A percentile compares a stretch with the other conserved stretches of the same genome.
These are phyloP conservation scores for Mellivora capensis DNA, from an alignment of 2,113 vertebrate species.

Conservation along the genomic window DNA sequence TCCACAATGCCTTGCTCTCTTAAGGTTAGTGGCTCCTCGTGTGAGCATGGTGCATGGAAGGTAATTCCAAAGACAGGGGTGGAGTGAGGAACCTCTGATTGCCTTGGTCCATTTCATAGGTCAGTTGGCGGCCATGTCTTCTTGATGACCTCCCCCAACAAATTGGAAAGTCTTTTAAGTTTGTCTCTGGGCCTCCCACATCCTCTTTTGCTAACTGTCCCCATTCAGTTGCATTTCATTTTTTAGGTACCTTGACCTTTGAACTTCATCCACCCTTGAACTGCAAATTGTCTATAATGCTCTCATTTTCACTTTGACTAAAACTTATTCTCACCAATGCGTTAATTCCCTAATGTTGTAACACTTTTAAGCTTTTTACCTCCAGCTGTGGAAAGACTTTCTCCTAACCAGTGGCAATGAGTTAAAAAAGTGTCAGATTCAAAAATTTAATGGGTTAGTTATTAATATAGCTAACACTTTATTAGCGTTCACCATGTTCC, in stretches of 20 bases:
- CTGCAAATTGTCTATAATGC: neutral
- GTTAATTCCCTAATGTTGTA: slow-evolving; percentile 45
- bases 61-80: neutral
- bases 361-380: slow-evolving; percentile 24
- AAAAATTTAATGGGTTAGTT: slow-evolving; percentile 28
- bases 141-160: neutral
- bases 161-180: neutral
- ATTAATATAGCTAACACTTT: slow-evolving; percentile 30
- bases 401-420: neutral
- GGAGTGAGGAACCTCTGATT: neutral
- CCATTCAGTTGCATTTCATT: neutral
- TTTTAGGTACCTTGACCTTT: neutral
- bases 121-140: neutral
- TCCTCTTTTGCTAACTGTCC: neutral
- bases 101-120: neutral
- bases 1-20: neutral
- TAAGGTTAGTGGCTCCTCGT: neutral
- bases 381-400: slow-evolving; percentile 8
- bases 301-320: slow-evolving; percentile 43
- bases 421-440: neutral
- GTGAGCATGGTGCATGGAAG: too few relatives aligned
- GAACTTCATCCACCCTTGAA: neutral
- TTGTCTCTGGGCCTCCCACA: neutral
- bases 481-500: neutral
- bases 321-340: neutral